phyloP scores from a whole-genome alignment of 2,888 invertebrate species.

The Drosophila rellima region DNA sequence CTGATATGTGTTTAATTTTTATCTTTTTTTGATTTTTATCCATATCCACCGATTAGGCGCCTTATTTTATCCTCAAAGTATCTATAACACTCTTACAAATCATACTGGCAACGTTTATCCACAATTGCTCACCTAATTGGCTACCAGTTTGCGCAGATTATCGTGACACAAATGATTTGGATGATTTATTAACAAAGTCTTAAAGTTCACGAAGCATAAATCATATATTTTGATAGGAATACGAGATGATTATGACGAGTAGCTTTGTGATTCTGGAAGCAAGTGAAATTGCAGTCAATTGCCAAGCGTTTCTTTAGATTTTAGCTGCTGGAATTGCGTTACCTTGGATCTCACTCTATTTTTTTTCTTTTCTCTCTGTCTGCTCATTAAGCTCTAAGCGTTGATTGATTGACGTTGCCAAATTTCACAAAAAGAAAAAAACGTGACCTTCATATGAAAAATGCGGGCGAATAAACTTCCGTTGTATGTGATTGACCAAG shows the following conservation, averaged over 20 bases:
- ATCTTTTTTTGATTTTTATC: background rate
- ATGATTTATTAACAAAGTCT: constrained; percentile 59
- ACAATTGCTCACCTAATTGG: constrained; percentile 53
- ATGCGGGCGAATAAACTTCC: constrained; percentile 80
- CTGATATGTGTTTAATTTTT: background rate
- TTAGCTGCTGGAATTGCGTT: constrained; percentile 44
- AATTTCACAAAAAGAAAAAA: constrained; percentile 54
- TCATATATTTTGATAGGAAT: constrained; percentile 42
- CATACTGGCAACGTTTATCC: constrained; percentile 26
- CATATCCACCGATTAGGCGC: background rate
- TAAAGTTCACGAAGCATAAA: constrained; percentile 48
- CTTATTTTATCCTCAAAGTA: constrained; percentile 2
- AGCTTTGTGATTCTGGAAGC: constrained; percentile 36
- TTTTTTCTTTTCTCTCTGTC: background rate
- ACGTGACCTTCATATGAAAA: constrained; percentile 73
- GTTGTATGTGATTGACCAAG: constrained; percentile 39
- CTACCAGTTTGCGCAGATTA: constrained; percentile 57
- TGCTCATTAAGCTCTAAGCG: constrained; percentile 60
- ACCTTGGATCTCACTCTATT: constrained; percentile 13
- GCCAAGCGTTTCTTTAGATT: constrained; percentile 5
- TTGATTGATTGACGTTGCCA: constrained; percentile 72
- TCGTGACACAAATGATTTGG: constrained; percentile 28
- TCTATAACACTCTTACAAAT: constrained; percentile 11
- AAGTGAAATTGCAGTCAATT: constrained; percentile 42
- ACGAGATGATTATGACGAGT: constrained; percentile 14